Base-by-base conservation (phyloP, 2,888 invertebrate species). In the Zhengitettix transpicula region DNA sequence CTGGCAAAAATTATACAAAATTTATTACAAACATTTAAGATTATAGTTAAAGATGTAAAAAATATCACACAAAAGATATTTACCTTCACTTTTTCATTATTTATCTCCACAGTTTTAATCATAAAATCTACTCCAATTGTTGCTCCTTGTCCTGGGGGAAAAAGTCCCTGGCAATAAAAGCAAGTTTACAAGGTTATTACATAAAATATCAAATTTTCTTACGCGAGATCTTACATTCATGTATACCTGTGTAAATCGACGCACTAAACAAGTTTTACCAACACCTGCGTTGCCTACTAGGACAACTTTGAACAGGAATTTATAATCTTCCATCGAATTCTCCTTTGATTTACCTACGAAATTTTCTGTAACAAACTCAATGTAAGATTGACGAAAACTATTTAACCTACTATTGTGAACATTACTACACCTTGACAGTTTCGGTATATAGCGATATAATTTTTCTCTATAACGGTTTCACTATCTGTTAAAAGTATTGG, bases 41-140 rank as follows among this genome's bases (percentile, higher is more conserved):
- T 47, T 47, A 47, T 47, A 47, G 5, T n/a, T 12, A 5, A n/a
- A 53, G 3, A 8, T 53, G 3, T 12, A 2, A 16, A 10, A 12
- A 53, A 15, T 28, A 53, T 53, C 17, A 28, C 3, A 9, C 54
- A 53, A 17, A n/a, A 5, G 8, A 53, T 16, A 64, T 65, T 74
- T 77, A 90, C 89, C 82, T 93, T 93, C 68, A 93, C 89, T 84
- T 90, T 91, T 75, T 92, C 91, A 70, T 90, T 90, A 69, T 92
- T 95, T 60, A 98, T 91, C 80, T 96, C 95, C 10, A 98, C 93
- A 58, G 96, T 96, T 78, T 98, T 98, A 64, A 98, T 97, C 96
- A 98, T 96, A 74, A 98, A 98, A 79, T 98, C 98, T 40, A 98
- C 97, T 60, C 97, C 97, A 69, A 98, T 98, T 5, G 97, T 98